These are phyloP conservation scores for Lypha dubia DNA, from an alignment of 2,888 invertebrate genomes.

Conservation along the genomic window DNA sequence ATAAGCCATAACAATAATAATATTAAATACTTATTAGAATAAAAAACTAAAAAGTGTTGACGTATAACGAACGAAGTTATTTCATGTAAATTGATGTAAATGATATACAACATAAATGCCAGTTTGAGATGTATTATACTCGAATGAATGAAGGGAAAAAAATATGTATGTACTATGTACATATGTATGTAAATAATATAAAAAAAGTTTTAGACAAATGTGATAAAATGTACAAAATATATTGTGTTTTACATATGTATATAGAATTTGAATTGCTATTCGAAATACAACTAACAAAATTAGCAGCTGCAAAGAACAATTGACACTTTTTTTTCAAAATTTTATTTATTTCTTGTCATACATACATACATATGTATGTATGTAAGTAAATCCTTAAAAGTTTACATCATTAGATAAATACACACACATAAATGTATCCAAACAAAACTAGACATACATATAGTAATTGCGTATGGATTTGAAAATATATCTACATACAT, in stretches of 20 bases:
- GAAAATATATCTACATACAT: too few relatives aligned
- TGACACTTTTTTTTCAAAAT: not conserved
- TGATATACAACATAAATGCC: slow-evolving; percentile 26
- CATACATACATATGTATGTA: too few relatives aligned
- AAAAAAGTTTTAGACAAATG: not conserved
- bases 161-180: too few relatives aligned
- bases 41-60: not conserved
- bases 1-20: slow-evolving; percentile 22
- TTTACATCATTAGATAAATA: not conserved
- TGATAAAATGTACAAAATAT: not conserved
- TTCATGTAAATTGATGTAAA: slow-evolving; percentile 8
- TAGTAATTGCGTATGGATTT: not conserved
- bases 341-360: too few relatives aligned
- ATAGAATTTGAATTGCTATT: not conserved
- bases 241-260: not conserved
- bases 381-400: not conserved
- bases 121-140: not conserved
- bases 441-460: not conserved
- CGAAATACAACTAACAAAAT: not conserved
- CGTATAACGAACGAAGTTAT: not conserved
- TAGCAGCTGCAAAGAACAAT: not conserved
- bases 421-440: not conserved
- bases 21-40: not conserved
- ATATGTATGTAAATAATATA: not conserved
- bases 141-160: not conserved